Conservation (phyloP, 2,113 vertebrate genomes). For the Chaenogobius annularis region DNA sequence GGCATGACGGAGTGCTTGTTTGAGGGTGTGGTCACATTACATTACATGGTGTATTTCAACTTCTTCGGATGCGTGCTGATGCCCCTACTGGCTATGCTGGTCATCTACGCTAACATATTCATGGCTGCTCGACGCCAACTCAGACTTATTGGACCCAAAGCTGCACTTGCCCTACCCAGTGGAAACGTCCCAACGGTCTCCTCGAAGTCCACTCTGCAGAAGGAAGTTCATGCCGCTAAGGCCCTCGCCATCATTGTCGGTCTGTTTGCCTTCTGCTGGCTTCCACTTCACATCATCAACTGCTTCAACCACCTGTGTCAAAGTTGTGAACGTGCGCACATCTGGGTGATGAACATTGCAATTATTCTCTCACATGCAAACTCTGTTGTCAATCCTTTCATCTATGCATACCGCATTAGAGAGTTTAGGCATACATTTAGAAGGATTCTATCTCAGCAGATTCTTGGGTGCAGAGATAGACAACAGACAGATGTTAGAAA, state of each 20-base stretch:
- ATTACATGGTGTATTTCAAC: conserved; percentile 98
- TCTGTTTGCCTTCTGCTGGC: conserved; percentile 93
- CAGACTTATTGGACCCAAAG: conserved; percentile 86
- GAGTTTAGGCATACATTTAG: conserved; percentile 92
- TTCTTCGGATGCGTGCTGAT: conserved; percentile 91
- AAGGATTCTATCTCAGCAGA: conserved; percentile 83
- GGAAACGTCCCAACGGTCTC: conserved; percentile 12
- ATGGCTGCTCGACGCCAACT: conserved; percentile 91
- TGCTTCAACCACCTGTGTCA: conserved; percentile 87
- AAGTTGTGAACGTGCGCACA: conserved; percentile 73
- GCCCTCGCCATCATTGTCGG: conserved; percentile 95
- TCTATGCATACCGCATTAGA: conserved; percentile 92
- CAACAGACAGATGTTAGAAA: conserved; percentile 33
- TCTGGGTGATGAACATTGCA: conserved; percentile 88
- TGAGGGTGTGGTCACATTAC: conserved; percentile 88
- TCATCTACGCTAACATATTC: conserved; percentile 90
- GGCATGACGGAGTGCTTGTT: conserved; percentile 86
- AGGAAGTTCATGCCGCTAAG: conserved; percentile 92
- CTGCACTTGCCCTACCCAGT: conserved; percentile 49
- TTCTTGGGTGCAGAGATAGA: conserved; percentile 72
- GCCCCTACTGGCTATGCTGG: conserved; percentile 89
- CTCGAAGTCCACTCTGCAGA: conserved; percentile 84
- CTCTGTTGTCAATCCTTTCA: conserved; percentile 94
- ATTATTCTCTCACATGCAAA: conserved; percentile 94
- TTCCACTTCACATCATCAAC: conserved; percentile 92